Base-by-base conservation (phyloP, 92 coral and sea anemone genomes). In the Actinernus sp. region DNA sequence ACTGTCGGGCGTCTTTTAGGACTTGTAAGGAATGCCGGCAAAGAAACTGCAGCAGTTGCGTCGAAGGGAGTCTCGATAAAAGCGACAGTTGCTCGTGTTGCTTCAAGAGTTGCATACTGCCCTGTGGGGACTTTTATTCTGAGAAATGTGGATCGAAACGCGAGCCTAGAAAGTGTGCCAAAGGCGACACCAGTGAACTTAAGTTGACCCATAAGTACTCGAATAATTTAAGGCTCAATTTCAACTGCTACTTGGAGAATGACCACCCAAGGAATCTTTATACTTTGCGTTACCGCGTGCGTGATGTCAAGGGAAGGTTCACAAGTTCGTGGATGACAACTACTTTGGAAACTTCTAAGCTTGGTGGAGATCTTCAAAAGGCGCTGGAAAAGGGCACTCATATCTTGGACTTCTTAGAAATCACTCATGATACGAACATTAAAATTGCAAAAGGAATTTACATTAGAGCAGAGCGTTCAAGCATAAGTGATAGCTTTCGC, bases 131-230 rank as follows among this genome's bases (percentile, higher is more conserved):
- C 11, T 78, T 71, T 50, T 88, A 88, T 79, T 20, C 45, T 0
- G 29, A 39, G 2, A 19, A 36, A 39, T 79, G 82, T 10, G 53
- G 57, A 1, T 32, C 68, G 5, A 68, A 56, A 16, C 67, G 63
- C 17, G 51, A 65, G 2, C 76, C 70, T 18, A 79, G 75, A 13
- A 39, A 51, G 13, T 88, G 95, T 32, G 90, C 82, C 29, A 55
- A 38, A 45, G 95, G 95, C 1, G 87, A 88, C 46, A 81, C 89
- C 7, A 88, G 90, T 50, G 90, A 83, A 52, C 83, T 88, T 39
- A 30, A 62, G 0, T 44, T 88, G 49, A 25, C 61, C 23, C 74
- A 74, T 31, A 44, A 61, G 27, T 85, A 65, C 40, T 62, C 87
- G 16, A 34, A 47, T 1, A 71, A 83, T 47, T 60, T 88, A 56